Percentiles rank a stretch among this genome's conserved stretches.
Evolutionary conservation across 2,113 vertebrate genomes (phyloP).

Genomic region (Tympanuchus pallidicinctus): DNA sequence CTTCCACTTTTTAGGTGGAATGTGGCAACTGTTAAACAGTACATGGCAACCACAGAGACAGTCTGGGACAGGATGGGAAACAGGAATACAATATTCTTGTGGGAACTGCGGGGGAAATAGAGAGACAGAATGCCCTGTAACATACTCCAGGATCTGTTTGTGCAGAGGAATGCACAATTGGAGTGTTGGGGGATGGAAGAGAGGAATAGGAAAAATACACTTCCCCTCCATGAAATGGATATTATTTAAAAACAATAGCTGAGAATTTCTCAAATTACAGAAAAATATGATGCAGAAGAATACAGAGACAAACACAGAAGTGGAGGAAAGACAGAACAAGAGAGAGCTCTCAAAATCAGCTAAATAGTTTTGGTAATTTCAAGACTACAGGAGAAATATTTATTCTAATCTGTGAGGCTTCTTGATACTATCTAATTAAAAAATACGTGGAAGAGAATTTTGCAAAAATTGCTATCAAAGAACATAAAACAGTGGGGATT

Average conservation of each 20-base stretch:
- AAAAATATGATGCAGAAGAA: not conserved
- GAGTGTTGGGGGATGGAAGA: not conserved
- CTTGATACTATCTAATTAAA: not conserved
- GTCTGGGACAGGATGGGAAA: constrained; percentile 6
- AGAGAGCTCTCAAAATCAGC: not conserved
- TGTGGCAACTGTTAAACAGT: constrained; percentile 33
- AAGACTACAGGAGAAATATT: not conserved
- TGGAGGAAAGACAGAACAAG: not conserved
- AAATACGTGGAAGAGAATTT: not conserved
- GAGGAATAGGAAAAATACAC: constrained; percentile 37
- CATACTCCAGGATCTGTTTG: constrained; percentile 3
- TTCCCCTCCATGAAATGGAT: constrained; percentile 11
- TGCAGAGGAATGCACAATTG: constrained; percentile 8
- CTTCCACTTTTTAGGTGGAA: constrained; percentile 35
- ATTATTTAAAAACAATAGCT: constrained; percentile 56
- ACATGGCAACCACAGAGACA: constrained; percentile 29
- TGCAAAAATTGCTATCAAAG: not conserved
- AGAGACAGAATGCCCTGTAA: not conserved
- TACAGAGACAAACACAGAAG: not conserved
- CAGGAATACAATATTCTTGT: constrained; percentile 47
- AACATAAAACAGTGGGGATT: not conserved
- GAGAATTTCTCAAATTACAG: constrained; percentile 13
- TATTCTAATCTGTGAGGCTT: not conserved
- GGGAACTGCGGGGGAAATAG: constrained; percentile 1
- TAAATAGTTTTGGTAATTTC: not conserved